Evolutionary conservation across 1,140 invertebrate species (phyloP).

Genomic region (Dendroctonus valens): DNA sequence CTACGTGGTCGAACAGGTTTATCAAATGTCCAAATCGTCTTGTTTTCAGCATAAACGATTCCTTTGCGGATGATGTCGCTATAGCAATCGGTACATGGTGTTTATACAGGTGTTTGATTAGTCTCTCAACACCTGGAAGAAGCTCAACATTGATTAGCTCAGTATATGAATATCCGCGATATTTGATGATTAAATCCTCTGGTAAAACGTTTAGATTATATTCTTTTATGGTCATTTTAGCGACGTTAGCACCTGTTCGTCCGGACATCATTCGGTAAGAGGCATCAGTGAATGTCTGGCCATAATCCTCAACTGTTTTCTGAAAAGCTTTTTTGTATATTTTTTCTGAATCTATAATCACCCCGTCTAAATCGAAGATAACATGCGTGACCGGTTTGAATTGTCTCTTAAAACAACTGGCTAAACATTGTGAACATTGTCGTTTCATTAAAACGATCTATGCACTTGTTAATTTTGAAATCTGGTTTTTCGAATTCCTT

Average conservation of each 20-base stretch:
- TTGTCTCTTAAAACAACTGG: too few species aligned
- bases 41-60: slow-evolving; percentile 79
- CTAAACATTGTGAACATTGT: too few species aligned
- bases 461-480: too few species aligned
- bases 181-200: slow-evolving; percentile 53
- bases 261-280: slow-evolving; percentile 60
- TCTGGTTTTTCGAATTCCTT: too few species aligned
- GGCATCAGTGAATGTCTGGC: slow-evolving; percentile 59
- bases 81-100: slow-evolving; percentile 80
- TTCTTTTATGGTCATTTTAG: slow-evolving; percentile 54
- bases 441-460: too few species aligned
- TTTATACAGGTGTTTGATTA: slow-evolving; percentile 76
- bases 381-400: slow-evolving; percentile 56
- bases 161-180: slow-evolving; percentile 30
- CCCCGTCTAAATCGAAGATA: slow-evolving; percentile 59
- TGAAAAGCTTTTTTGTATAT: slow-evolving; percentile 46
- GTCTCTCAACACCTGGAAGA: slow-evolving; percentile 72
- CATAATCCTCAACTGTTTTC: slow-evolving; percentile 51
- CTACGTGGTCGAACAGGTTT: slow-evolving; percentile 75
- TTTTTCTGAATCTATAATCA: slow-evolving; percentile 53
- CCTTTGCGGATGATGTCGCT: slow-evolving; percentile 81
- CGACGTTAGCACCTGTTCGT: slow-evolving; percentile 55
- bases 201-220: slow-evolving; percentile 55
- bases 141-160: slow-evolving; percentile 44
- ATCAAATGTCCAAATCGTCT: slow-evolving; percentile 72